Evolutionary conservation across 2,113 vertebrate species (phyloP).

Genomic region (Phrynosoma platyrhinos): DNA sequence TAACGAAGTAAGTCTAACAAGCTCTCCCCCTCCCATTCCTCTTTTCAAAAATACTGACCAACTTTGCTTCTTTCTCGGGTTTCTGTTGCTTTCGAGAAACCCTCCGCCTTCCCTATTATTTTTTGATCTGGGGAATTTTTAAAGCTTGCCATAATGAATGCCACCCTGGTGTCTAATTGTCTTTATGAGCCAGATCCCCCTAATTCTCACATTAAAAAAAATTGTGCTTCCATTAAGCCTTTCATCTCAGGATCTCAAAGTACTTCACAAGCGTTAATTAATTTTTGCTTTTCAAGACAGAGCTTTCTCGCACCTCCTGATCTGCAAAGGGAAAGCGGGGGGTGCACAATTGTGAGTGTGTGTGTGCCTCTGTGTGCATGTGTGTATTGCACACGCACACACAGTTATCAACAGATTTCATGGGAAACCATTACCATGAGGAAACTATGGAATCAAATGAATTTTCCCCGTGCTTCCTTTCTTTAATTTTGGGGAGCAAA

Average conservation of each 20-base stretch:
- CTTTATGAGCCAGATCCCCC: constrained; percentile 48
- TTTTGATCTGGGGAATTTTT: neutral
- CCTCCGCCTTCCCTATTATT: neutral
- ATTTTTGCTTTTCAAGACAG: constrained; percentile 47
- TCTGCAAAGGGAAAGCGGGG: neutral
- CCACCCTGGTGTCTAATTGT: constrained; percentile 46
- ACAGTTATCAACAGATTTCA: too few relatives aligned
- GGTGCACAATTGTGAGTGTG: neutral
- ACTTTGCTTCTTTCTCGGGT: neutral
- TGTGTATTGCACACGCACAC: too few relatives aligned
- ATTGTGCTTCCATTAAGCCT: constrained; percentile 58
- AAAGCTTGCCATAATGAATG: neutral
- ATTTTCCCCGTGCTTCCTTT: too few relatives aligned
- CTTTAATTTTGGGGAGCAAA: too few relatives aligned
- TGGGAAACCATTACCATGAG: too few relatives aligned
- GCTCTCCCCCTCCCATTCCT: too few relatives aligned
- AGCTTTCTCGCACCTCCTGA: constrained; percentile 24
- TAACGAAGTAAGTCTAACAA: too few relatives aligned
- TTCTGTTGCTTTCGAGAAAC: neutral
- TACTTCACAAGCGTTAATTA: constrained; percentile 65
- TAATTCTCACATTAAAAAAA: constrained; percentile 58
- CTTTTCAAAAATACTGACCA: too few relatives aligned
- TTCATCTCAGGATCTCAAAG: constrained; percentile 62
- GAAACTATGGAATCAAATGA: too few relatives aligned
- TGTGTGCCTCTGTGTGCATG: neutral